Base-by-base conservation (phyloP, 2,888 invertebrate genomes). In the Cynaeus angustus region DNA sequence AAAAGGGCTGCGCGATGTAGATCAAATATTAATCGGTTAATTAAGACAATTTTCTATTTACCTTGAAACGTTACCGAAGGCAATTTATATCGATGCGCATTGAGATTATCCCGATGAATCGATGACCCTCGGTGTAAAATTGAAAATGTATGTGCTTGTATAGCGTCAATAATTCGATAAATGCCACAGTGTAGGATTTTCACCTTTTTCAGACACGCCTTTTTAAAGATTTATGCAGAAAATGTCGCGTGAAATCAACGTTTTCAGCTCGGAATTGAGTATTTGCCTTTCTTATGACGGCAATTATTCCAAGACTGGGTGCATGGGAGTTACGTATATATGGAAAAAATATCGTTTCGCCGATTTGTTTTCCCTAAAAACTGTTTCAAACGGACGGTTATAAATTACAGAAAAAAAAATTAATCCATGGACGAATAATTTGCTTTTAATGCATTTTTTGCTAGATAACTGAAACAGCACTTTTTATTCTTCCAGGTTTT, bases 11-110 rank as follows among this genome's bases (percentile, higher is more conserved):
- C 66, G 45, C n/a, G 30, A 28, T 26, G 4, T 14, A 41, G 48
- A 66, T 66, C 56, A 56, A 66, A 66, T 66, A 66, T 66, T 66
- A 66, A 66, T 56, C 55, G 50, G 56, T 37, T 59, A 59, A 67
- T 67, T 67, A 67, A 50, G 59, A 65, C 65, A 33, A 38, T 7
- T 45, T 45, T 16, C 37, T 48, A 41, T 61, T 61, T 64, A 52
- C 52, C 52, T 16, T 62, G 38, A 52, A 59, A 45, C 26, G 26
- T 48, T 16, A 61, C 48, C 26, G 10, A 28, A 1, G 61, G 37
- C 12, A 28, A 8, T 14, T 30, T 3, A 10, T 9, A 33, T 61
- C 61, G 28, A 46, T 59, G 46, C 41, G 45, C 46, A 1, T 7
- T n/a, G 46, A n/a, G 46, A 46, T 46, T 33, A 33, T 33, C 28